Evolutionary conservation across 2,113 vertebrate genomes (phyloP).

Genomic region (Perca fluviatilis): DNA sequence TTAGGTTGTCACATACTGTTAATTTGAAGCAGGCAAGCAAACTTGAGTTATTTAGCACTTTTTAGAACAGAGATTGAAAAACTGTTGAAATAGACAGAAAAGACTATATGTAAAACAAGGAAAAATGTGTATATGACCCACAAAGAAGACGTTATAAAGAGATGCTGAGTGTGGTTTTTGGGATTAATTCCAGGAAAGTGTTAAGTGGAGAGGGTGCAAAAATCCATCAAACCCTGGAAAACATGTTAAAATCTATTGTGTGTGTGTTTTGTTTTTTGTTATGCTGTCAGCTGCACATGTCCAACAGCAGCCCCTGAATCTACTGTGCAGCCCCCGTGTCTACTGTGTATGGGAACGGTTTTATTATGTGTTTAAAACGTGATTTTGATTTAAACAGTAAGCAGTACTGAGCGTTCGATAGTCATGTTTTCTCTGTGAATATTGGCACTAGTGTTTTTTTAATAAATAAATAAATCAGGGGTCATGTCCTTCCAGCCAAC

Average conservation of each 20-base stretch:
- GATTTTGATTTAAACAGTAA: background rate
- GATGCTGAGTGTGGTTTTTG: slow-evolving; percentile 40
- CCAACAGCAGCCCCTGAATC: background rate
- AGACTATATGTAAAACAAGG: background rate
- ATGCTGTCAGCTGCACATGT: slow-evolving; percentile 14
- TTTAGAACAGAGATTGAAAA: background rate
- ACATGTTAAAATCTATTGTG: background rate
- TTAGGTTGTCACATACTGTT: background rate
- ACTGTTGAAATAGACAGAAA: background rate
- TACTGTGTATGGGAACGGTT: slow-evolving; percentile 6
- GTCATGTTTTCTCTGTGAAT: slow-evolving; percentile 1
- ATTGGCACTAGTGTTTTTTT: background rate
- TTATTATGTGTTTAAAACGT: background rate
- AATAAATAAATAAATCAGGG: background rate
- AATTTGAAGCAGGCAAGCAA: background rate
- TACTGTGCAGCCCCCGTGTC: background rate
- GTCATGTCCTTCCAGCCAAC: background rate
- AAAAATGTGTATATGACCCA: background rate
- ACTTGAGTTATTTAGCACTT: background rate
- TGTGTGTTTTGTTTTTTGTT: slow-evolving; percentile 6
- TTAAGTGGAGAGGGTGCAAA: background rate
- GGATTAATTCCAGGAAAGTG: slow-evolving; percentile 34
- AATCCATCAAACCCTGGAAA: background rate
- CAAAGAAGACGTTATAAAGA: background rate
- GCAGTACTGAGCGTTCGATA: background rate